These are phyloP conservation scores for Peromyscus melanophrys DNA, from an alignment of 2,797 vertebrate species.

Conservation along the genomic window DNA sequence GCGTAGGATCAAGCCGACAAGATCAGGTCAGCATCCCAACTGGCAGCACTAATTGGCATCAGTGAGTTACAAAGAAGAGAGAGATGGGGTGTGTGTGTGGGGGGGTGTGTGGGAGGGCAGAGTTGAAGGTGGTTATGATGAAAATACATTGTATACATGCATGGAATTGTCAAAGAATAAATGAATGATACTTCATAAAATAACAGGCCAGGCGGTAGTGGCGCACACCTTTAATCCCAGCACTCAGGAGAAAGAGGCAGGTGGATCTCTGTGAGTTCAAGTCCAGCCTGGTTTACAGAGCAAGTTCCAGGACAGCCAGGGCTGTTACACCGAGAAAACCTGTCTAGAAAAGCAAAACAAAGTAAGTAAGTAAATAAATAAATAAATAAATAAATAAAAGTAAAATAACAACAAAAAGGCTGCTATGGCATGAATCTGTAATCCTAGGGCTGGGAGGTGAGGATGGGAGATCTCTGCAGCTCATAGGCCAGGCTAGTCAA, in stretches of 20 bases:
- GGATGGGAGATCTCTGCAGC: background rate
- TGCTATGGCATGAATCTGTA: background rate
- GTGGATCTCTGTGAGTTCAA: background rate
- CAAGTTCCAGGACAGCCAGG: background rate
- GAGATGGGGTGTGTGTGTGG: background rate
- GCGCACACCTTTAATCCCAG: background rate
- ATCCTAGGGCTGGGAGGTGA: background rate
- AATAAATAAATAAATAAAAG: background rate
- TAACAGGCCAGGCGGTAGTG: background rate
- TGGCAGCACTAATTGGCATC: background rate
- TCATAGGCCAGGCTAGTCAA: background rate
- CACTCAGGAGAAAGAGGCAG: background rate
- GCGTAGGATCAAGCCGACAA: background rate
- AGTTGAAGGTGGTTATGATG: background rate
- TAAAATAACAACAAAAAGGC: background rate
- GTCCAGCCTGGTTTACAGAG: background rate
- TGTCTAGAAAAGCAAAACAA: background rate
- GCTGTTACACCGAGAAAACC: background rate
- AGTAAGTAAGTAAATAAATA: background rate
- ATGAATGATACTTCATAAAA: background rate
- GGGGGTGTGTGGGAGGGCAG: background rate
- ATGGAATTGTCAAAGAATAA: background rate
- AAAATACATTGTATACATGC: background rate
- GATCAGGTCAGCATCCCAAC: background rate
- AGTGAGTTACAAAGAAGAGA: background rate